Percentiles rank a stretch among this genome's conserved stretches.
These are phyloP conservation scores for Gavia stellata DNA, from an alignment of 2,113 vertebrate genomes.

Conservation along the genomic window DNA sequence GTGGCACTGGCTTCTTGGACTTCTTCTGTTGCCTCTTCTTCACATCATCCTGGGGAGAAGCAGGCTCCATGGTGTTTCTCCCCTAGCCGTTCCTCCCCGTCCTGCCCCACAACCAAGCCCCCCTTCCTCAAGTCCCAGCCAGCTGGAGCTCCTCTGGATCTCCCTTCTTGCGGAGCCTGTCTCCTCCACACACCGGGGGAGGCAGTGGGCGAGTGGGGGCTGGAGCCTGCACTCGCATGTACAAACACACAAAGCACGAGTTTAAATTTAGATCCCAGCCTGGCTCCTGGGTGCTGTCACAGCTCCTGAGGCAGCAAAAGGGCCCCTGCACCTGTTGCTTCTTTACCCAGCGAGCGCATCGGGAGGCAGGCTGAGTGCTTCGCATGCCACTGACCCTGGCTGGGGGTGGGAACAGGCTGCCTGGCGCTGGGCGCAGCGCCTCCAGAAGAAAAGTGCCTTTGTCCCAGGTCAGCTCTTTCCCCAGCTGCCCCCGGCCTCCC, in stretches of 20 bases:
- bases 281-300: conserved; percentile 30
- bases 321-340: conserved; percentile 72
- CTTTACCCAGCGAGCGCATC: background rate
- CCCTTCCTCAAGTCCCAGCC: background rate
- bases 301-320: conserved; percentile 55
- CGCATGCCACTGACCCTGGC: background rate
- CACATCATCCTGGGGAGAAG: conserved; percentile 81
- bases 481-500: background rate
- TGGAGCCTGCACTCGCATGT: conserved; percentile 4
- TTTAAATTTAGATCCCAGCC: conserved; percentile 74
- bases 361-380: background rate
- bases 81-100: background rate
- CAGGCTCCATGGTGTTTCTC: conserved; percentile 77
- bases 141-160: background rate
- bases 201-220: background rate
- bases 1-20: conserved; percentile 84
- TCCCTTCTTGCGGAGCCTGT: conserved; percentile 48
- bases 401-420: background rate
- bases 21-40: conserved; percentile 82
- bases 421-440: background rate
- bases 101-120: background rate
- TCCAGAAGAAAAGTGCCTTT: accelerated
- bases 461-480: background rate
- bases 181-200: background rate
- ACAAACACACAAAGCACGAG: conserved; percentile 25